Evolutionary conservation across 2,113 vertebrate species (phyloP), one percentile per base, ranked within the genome.

Genomic region (Podocnemis expansa): DNA sequence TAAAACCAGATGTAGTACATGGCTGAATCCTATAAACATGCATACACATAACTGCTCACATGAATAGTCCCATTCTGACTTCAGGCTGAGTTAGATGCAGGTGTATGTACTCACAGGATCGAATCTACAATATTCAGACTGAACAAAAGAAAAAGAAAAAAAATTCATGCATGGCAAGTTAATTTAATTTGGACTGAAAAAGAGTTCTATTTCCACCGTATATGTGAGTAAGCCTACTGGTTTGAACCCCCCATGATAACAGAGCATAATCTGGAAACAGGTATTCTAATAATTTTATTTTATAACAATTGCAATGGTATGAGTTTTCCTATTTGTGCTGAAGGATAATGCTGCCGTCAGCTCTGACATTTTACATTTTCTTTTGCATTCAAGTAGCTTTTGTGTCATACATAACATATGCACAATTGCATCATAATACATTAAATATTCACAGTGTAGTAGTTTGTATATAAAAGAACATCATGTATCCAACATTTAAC

Each of bases 1-100:
- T 34, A 2, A 47, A 58, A 1, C 6, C 1, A 8, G 27, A 19
- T 63, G 55, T 3, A 29, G 55, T 0, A 0, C 3, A 0, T 13
- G 29, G 80, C 52, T 51, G 11, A 22, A 1, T 29, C 0, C 63
- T 29, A 22, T 8, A 43, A 79, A 75, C 60, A 21, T 22, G 4
- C n/a, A 70, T 38, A 70, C 4, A 22, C n/a, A 70, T 22, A 70
- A 70, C 19, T 43, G 9, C 13, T 27, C 1, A 5, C 12, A 1
- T 29, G 14, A 1, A 14, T 1, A 1, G 34, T 67, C 10, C 43
- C 52, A 1, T 52, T 78, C n/a, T 10, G 27, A 22, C 58, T 47
- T 47, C 47, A 16, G 45, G 47, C 22, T 1, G 22, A 29, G 29
- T 25, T 2, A 38, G 25, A 0, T 6, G n/a, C 52, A 29, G 67